Percentiles rank a stretch among this genome's conserved stretches.
Evolutionary conservation across 2,888 invertebrate genomes (phyloP).

Genomic region (Globia sparganii): DNA sequence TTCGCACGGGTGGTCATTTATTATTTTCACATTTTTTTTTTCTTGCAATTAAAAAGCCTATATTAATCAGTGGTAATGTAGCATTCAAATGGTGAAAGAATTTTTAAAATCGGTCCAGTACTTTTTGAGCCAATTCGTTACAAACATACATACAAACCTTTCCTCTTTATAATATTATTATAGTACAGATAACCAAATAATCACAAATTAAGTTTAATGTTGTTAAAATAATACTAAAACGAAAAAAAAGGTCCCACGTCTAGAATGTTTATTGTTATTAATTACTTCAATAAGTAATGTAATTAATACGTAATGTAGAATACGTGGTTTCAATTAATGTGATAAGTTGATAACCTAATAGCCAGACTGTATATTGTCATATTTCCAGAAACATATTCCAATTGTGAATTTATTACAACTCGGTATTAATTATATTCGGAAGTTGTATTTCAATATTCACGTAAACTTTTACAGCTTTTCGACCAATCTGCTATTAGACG

Average conservation of each 20-base stretch:
- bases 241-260: background rate
- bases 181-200: too few relatives aligned
- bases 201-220: background rate
- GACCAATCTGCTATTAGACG: conserved; percentile 25
- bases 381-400: background rate
- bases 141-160: too few relatives aligned
- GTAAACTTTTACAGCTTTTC: conserved; percentile 30
- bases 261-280: background rate
- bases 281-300: too few relatives aligned
- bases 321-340: background rate
- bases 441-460: conserved; percentile 30
- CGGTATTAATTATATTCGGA: conserved; percentile 19
- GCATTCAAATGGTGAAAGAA: too few relatives aligned
- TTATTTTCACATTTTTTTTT: too few relatives aligned
- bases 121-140: too few relatives aligned
- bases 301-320: background rate
- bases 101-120: too few relatives aligned
- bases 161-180: too few relatives aligned
- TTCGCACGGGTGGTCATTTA: too few relatives aligned
- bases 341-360: background rate
- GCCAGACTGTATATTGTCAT: background rate
- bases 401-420: conserved; percentile 5
- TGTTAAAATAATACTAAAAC: background rate
- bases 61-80: too few relatives aligned
- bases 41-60: too few relatives aligned